These are phyloP conservation scores for Paracanthobrama guichenoti DNA, from an alignment of 2,113 vertebrate genomes.

Conservation along the genomic window DNA sequence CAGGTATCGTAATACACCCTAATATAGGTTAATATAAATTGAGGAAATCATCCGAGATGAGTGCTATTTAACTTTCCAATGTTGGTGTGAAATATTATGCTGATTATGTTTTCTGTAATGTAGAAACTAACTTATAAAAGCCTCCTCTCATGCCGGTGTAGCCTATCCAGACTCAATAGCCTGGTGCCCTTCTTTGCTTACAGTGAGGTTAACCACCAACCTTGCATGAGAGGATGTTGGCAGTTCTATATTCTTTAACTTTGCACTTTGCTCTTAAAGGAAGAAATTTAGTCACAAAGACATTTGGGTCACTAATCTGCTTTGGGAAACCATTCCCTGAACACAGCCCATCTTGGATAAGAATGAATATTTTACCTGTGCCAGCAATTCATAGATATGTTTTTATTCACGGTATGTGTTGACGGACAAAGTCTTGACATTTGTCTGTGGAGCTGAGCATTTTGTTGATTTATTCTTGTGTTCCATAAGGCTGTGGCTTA, in stretches of 20 bases:
- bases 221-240: constrained; percentile 19
- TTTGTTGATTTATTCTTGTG: constrained; percentile 48
- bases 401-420: constrained; percentile 28
- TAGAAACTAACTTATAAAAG: background rate
- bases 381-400: constrained; percentile 23
- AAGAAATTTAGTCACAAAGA: constrained; percentile 22
- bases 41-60: background rate
- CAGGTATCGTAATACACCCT: background rate
- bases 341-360: constrained; percentile 15
- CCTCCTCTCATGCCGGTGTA: background rate
- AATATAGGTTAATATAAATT: background rate
- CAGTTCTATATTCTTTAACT: background rate
- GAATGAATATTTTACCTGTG: background rate
- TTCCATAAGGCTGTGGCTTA: constrained; percentile 19
- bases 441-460: constrained; percentile 31
- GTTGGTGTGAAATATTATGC: background rate
- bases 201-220: constrained; percentile 33
- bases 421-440: constrained; percentile 32
- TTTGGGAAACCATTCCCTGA: constrained; percentile 22
- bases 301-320: background rate
- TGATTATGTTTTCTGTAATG: background rate
- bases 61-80: background rate
- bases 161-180: background rate
- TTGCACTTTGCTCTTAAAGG: constrained; percentile 6
- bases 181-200: constrained; percentile 25